A percentile compares a stretch with the other conserved stretches of the same genome.
These are phyloP conservation scores for Candidula unifasciata DNA, from an alignment of 2,888 invertebrate species.

Conservation along the genomic window DNA sequence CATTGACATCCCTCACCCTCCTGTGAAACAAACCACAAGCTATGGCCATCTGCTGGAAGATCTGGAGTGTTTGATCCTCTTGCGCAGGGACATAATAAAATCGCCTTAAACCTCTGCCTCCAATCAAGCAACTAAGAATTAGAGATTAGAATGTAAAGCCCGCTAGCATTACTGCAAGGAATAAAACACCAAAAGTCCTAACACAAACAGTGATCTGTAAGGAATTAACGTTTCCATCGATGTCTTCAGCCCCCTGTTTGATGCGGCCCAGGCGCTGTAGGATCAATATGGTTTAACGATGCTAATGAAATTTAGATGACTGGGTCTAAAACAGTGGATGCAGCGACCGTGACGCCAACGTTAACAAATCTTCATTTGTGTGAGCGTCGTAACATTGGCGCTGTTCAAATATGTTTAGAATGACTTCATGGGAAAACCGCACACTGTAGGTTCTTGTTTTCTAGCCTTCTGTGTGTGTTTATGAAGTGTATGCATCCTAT, in stretches of 20 bases:
- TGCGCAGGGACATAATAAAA: constrained; percentile 1
- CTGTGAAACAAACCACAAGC: constrained; percentile 7
- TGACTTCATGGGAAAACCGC: too few species aligned
- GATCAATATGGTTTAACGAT: constrained; percentile 39
- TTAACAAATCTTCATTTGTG: constrained; percentile 5
- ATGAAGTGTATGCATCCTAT: too few species aligned
- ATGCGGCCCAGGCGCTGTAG: background rate
- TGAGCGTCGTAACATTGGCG: background rate
- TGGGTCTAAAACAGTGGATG: background rate
- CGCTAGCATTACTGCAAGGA: constrained; percentile 6
- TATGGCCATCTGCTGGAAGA: constrained; percentile 16
- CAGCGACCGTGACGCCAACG: background rate
- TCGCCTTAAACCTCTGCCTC: constrained; percentile 15
- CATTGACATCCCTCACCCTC: background rate
- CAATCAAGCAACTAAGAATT: constrained; percentile 26
- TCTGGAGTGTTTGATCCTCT: background rate
- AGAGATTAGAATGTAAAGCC: background rate
- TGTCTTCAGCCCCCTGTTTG: constrained; percentile 24
- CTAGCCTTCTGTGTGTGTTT: too few species aligned
- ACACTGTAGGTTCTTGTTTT: too few species aligned
- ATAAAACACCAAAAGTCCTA: constrained; percentile 36
- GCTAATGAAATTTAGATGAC: constrained; percentile 24
- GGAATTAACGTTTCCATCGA: constrained; percentile 25
- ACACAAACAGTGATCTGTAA: constrained; percentile 27
- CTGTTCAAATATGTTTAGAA: too few species aligned